Conservation (phyloP, 2,888 invertebrate species). For the Drosophila mettleri region DNA sequence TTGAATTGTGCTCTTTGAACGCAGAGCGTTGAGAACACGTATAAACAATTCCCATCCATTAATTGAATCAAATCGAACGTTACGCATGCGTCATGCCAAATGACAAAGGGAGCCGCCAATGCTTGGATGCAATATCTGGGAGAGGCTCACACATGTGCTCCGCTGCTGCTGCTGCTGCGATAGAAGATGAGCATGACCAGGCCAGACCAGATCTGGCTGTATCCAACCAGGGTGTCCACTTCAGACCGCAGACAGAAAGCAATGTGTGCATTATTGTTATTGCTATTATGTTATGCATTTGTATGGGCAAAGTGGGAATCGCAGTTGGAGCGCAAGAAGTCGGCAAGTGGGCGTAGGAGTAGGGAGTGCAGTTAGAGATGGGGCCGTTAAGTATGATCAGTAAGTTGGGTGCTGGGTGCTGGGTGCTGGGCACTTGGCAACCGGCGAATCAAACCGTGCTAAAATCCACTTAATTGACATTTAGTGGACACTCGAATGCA, state of each 20-base stretch:
- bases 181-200: constrained; percentile 21
- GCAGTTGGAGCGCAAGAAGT: constrained; percentile 63
- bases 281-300: constrained; percentile 75
- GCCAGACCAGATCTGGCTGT: constrained; percentile 3
- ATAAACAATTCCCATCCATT: constrained; percentile 75
- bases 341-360: constrained; percentile 30
- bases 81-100: constrained; percentile 79
- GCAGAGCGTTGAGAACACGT: constrained; percentile 49
- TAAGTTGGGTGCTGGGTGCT: constrained; percentile 38
- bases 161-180: constrained; percentile 11
- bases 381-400: constrained; percentile 18
- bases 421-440: constrained; percentile 55
- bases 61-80: constrained; percentile 82
- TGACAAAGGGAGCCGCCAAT: constrained; percentile 73
- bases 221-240: constrained; percentile 32
- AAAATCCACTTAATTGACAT: constrained; percentile 83
- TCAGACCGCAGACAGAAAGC: constrained; percentile 34
- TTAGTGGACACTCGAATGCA: constrained; percentile 82
- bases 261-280: constrained; percentile 72
- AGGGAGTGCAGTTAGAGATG: constrained; percentile 3
- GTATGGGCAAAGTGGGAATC: constrained; percentile 65
- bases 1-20: constrained; percentile 16
- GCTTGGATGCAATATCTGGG: constrained; percentile 31
- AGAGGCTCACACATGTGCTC: constrained; percentile 55
- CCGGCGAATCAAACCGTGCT: constrained; percentile 72